A percentile compares a stretch with the other conserved stretches of the same genome.
Conservation (phyloP, 1,140 invertebrate species). For the Drosophila nasuta region DNA sequence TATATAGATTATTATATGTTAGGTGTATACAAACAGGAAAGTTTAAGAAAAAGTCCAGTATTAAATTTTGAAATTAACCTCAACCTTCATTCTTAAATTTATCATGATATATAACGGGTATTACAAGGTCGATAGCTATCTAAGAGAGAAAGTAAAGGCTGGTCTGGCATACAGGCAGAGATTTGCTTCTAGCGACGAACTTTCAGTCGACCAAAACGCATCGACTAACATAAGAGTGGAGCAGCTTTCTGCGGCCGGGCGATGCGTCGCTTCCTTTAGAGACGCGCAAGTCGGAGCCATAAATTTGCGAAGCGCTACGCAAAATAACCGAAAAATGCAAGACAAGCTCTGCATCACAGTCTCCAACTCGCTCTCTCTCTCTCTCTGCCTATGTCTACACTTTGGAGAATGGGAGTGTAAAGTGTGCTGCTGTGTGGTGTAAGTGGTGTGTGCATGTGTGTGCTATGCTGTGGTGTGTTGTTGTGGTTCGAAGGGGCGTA, state of each 20-base stretch:
- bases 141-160: slow-evolving; percentile 13
- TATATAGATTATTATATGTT: too few species aligned
- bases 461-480: slow-evolving; percentile 1
- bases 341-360: slow-evolving; percentile 61
- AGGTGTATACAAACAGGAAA: too few species aligned
- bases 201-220: slow-evolving; percentile 55
- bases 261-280: slow-evolving; percentile 40
- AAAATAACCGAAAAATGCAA: slow-evolving; percentile 77
- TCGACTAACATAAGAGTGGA: slow-evolving; percentile 8
- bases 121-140: too few species aligned
- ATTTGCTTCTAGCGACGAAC: slow-evolving; percentile 51
- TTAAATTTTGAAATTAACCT: too few species aligned
- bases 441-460: slow-evolving; percentile 2
- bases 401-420: slow-evolving; percentile 4
- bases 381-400: background rate
- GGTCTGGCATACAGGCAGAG: background rate
- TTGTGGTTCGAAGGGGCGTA: background rate
- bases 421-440: background rate
- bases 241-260: slow-evolving; percentile 1
- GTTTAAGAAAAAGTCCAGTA: too few species aligned
- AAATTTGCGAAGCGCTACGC: slow-evolving; percentile 68
- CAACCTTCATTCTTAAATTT: too few species aligned
- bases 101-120: too few species aligned
- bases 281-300: slow-evolving; percentile 68
- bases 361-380: background rate